Conservation (phyloP, 2,113 vertebrate species). For the Cottus gobio region DNA sequence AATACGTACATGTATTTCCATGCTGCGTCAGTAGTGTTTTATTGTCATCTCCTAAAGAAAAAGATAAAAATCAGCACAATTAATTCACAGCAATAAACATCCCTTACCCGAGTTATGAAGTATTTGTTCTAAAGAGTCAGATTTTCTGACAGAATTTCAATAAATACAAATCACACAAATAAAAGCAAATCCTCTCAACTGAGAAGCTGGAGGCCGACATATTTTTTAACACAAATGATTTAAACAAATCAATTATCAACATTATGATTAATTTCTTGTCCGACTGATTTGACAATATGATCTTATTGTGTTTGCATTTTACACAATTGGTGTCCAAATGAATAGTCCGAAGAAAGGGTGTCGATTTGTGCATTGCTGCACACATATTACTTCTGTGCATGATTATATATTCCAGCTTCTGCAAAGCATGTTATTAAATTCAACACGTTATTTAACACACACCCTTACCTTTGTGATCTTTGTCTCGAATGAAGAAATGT, state of each 20-base stretch:
- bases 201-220: background rate
- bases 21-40: slow-evolving; percentile 33
- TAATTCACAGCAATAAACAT: background rate
- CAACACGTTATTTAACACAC: background rate
- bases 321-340: background rate
- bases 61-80: background rate
- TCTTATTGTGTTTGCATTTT: background rate
- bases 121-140: background rate
- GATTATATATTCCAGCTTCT: background rate
- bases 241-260: background rate
- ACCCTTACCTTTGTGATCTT: slow-evolving; percentile 42
- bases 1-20: slow-evolving; percentile 61
- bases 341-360: background rate
- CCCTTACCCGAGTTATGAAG: background rate
- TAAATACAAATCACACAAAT: background rate
- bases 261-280: background rate
- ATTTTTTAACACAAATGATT: background rate
- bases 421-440: background rate
- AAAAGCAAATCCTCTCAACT: background rate
- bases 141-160: background rate
- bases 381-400: background rate
- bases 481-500: slow-evolving; percentile 60
- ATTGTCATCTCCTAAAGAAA: slow-evolving; percentile 26
- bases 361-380: background rate
- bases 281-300: background rate